Evolutionary conservation across 2,888 invertebrate species (phyloP).

Genomic region (Drosophila merina): DNA sequence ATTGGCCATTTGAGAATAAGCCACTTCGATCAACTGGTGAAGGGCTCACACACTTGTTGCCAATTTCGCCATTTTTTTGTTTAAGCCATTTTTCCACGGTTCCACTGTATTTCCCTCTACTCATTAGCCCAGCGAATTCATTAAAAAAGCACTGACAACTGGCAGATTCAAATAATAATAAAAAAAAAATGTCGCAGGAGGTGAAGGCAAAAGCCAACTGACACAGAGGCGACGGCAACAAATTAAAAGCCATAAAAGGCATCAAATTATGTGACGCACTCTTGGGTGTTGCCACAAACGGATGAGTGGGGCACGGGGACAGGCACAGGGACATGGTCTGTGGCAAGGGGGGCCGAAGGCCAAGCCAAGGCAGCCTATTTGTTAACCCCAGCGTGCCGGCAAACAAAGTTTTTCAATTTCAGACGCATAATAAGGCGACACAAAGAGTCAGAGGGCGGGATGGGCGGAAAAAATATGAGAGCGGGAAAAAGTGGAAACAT

Average conservation of each 20-base stretch:
- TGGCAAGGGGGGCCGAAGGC: constrained; percentile 12
- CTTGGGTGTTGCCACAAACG: constrained; percentile 58
- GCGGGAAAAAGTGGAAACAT: background rate
- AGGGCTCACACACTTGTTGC: constrained; percentile 39
- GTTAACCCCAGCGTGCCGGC: constrained; percentile 78
- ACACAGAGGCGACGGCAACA: constrained; percentile 61
- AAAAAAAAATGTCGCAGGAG: constrained; percentile 30
- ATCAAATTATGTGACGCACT: constrained; percentile 79
- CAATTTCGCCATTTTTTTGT: background rate
- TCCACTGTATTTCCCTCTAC: constrained; percentile 18
- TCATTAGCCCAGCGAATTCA: constrained; percentile 57
- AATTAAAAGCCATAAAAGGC: constrained; percentile 79
- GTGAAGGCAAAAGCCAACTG: constrained; percentile 32
- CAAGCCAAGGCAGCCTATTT: constrained; percentile 63
- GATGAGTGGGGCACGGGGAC: constrained; percentile 4
- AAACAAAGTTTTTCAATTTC: constrained; percentile 81
- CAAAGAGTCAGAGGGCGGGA: constrained; percentile 39
- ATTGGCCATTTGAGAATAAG: constrained; percentile 11
- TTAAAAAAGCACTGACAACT: constrained; percentile 36
- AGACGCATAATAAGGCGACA: constrained; percentile 77
- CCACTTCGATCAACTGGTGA: constrained; percentile 40
- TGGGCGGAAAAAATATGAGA: constrained; percentile 1
- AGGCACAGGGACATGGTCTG: constrained; percentile 20
- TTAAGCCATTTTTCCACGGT: background rate
- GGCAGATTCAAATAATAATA: constrained; percentile 44